Conservation (phyloP, 2,888 invertebrate species). For the Lycaena phlaeas region DNA sequence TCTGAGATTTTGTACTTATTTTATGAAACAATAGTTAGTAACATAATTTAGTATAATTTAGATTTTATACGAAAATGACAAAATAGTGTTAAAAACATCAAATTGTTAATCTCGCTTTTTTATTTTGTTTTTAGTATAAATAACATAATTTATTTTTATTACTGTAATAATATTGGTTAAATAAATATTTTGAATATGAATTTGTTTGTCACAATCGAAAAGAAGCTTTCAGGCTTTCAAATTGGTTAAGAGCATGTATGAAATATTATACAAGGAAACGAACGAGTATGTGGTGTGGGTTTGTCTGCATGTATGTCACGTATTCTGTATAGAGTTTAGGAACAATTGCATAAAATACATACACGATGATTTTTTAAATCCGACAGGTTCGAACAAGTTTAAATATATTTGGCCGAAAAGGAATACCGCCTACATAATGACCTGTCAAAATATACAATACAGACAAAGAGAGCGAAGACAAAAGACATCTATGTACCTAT, state of each 20-base stretch:
- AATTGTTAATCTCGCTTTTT: slow-evolving; percentile 2
- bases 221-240: slow-evolving; percentile 59
- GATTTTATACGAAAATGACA: neutral
- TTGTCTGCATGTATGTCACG: slow-evolving; percentile 28
- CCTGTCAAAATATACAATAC: neutral
- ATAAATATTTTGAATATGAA: slow-evolving; percentile 41
- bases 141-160: slow-evolving; percentile 21
- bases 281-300: slow-evolving; percentile 33
- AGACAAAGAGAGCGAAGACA: neutral
- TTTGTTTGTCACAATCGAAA: slow-evolving; percentile 55
- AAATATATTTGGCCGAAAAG: neutral
- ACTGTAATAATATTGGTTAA: slow-evolving; percentile 21
- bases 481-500: neutral
- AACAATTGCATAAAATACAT: neutral
- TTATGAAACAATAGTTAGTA: neutral
- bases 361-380: neutral
- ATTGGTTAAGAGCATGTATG: slow-evolving; percentile 57
- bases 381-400: neutral
- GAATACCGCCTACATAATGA: too few species aligned
- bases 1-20: neutral
- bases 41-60: neutral
- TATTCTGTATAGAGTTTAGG: neutral
- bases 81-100: neutral
- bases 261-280: slow-evolving; percentile 28
- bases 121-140: neutral